Evolutionary conservation across 2,113 vertebrate genomes (phyloP).

Genomic region (Cichladusa arquata): DNA sequence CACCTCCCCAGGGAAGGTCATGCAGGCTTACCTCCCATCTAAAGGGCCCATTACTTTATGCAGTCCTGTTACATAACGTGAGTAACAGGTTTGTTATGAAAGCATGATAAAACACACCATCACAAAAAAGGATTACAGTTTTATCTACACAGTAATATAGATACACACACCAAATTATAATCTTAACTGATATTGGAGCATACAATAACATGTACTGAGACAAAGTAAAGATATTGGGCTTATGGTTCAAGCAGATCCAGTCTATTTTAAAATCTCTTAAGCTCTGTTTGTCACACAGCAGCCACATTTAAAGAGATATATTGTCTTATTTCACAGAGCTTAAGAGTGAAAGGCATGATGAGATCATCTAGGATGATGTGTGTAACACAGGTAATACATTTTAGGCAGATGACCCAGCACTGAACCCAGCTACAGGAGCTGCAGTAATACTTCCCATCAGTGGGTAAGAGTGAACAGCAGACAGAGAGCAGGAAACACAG

Average conservation of each 20-base stretch:
- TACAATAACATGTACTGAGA: background rate
- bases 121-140: background rate
- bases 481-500: background rate
- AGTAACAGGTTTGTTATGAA: background rate
- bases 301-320: background rate
- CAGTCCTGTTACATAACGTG: background rate
- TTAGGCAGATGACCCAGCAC: background rate
- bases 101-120: background rate
- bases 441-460: background rate
- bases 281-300: background rate
- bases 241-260: background rate
- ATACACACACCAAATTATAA: background rate
- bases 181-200: background rate
- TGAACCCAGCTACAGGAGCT: background rate
- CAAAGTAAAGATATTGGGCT: background rate
- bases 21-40: background rate
- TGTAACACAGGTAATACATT: background rate
- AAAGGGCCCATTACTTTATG: background rate
- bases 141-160: background rate
- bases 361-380: background rate
- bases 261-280: background rate
- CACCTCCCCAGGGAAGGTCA: background rate
- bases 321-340: background rate
- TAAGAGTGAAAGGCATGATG: background rate
- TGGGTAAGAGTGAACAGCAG: background rate